Evolutionary conservation across 1,140 invertebrate species (phyloP), one percentile per base, ranked within the genome.

Genomic region (Acromyrmex charruanus): DNA sequence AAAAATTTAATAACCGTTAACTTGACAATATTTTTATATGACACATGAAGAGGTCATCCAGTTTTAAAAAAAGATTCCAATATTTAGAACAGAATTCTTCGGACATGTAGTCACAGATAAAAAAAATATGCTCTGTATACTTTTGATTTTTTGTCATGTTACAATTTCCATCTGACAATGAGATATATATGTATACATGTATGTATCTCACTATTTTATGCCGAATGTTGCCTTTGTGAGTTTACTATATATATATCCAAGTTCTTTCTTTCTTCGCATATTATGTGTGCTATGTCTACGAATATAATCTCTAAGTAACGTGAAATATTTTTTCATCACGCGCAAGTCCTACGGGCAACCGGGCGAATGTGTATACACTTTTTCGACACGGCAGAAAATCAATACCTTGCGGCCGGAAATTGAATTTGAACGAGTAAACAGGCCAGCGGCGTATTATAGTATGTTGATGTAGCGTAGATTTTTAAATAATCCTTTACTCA

Each of bases 391-490:
- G 59, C n/a, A 72, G 61, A 87, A 86, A 90, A 90, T 89, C 87
- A 87, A 79, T 87, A 84, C 74, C 55, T 77, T 51, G 81, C 77
- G 82, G 89, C 81, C 82, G 89, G 85, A 90, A 91, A 91, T 91
- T 91, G 89, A 91, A 88, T 91, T 91, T 90, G 63, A 44, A 44
- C 81, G 80, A 77, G 89, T 72, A 75, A 85, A 90, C 88, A 85
- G 74, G 69, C 72, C 51, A 69, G 39, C 77, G 28, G 65, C 35
- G 75, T 77, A 74, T 61, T 72, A 82, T 82, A 68, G 66, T 7
- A 58, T 44, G 77, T 59, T 71, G 53, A 59, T 72, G 39, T 28
- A 49, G 35, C 21, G 12, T 61, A 74, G 39, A 79, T 79, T 61
- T 74, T 74, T 61, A 82, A 82, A 74, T 61, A 49, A 74, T 82